Conservation (phyloP, 2,113 vertebrate species). For the Carlito syrichta region DNA sequence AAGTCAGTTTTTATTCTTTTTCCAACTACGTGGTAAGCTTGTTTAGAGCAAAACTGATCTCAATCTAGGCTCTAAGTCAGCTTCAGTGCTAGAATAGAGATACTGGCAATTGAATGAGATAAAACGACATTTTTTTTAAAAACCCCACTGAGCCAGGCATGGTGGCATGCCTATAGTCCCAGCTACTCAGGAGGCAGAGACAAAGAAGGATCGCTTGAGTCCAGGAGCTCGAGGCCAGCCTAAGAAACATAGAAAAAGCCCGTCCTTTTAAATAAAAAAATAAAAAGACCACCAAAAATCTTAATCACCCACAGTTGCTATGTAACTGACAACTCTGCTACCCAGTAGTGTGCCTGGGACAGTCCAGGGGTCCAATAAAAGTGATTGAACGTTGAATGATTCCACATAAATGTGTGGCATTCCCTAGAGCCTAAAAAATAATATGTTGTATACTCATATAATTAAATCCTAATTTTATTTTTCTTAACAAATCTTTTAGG, state of each 20-base stretch:
- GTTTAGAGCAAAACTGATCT: neutral
- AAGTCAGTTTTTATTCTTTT: neutral
- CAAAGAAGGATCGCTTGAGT: too few species aligned
- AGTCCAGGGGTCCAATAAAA: neutral
- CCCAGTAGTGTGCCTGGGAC: neutral
- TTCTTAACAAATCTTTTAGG: conserved; percentile 55
- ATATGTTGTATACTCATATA: neutral
- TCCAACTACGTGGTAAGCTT: neutral
- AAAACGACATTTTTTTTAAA: neutral
- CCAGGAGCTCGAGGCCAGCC: too few species aligned
- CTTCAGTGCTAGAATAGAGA: neutral
- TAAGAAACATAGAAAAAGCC: too few species aligned
- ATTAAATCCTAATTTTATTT: conserved; percentile 57
- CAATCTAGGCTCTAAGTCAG: neutral
- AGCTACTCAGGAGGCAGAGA: too few species aligned
- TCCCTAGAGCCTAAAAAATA: neutral
- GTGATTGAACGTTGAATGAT: neutral
- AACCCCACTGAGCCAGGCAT: too few species aligned
- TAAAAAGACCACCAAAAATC: neutral
- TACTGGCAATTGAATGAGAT: neutral
- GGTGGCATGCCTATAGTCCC: too few species aligned
- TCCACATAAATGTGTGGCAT: neutral
- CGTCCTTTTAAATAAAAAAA: too few species aligned
- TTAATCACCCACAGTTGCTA: neutral
- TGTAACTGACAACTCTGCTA: neutral